Percentiles rank a stretch among this genome's conserved stretches.
Evolutionary conservation across 2,888 invertebrate species (phyloP).

Genomic region (Drosophila kuntzei): DNA sequence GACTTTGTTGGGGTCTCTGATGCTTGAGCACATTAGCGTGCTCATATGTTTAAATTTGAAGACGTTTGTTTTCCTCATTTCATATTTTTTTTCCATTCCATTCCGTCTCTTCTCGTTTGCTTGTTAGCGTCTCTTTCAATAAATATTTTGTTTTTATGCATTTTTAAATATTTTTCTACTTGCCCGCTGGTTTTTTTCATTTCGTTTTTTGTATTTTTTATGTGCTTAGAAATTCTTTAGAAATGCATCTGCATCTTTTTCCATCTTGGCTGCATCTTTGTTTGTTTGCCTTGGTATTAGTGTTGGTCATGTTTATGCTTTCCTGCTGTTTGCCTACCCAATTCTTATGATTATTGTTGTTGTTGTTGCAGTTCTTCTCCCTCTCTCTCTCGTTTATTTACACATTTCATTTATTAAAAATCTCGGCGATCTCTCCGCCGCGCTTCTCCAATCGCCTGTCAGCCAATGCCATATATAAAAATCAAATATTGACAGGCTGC

Average conservation of each 20-base stretch:
- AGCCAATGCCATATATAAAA: constrained; percentile 65
- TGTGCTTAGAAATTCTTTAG: constrained; percentile 79
- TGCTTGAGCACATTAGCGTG: constrained; percentile 64
- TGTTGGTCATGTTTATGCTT: constrained; percentile 76
- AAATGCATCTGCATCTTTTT: constrained; percentile 68
- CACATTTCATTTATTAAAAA: constrained; percentile 80
- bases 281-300: constrained; percentile 72
- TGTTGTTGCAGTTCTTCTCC: constrained; percentile 15
- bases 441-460: constrained; percentile 7
- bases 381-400: constrained; percentile 62
- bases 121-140: constrained; percentile 73
- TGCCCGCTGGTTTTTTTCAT: constrained; percentile 56
- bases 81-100: constrained; percentile 39
- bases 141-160: constrained; percentile 82
- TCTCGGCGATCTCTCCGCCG: constrained; percentile 31
- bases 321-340: constrained; percentile 78
- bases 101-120: constrained; percentile 25
- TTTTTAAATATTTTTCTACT: constrained; percentile 76
- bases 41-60: constrained; percentile 58
- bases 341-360: constrained; percentile 52
- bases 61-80: constrained; percentile 61
- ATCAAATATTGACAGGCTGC: constrained; percentile 75
- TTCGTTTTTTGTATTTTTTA: constrained; percentile 33
- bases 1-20: background rate
- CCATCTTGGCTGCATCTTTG: constrained; percentile 31